Evolutionary conservation across 2,113 vertebrate genomes (phyloP), one percentile per base, ranked within the genome.

Genomic region (Glaucomys volans): DNA sequence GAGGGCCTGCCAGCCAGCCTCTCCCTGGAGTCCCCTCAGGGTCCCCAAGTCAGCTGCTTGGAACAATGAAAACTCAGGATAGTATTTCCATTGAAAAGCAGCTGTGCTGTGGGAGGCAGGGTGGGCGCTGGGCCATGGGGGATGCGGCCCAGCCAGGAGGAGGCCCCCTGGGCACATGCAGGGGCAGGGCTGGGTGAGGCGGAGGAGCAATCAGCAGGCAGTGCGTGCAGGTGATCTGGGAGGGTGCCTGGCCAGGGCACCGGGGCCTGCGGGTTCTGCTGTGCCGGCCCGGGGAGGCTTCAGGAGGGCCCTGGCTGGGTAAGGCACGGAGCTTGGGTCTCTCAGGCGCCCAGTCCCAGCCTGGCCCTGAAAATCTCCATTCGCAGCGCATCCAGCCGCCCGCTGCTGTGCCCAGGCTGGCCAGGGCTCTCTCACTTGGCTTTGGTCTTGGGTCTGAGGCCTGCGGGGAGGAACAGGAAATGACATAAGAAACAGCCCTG

Each of bases 361-460:
- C 83, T 24, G 87, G 90, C 40, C 71, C 37, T 1, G 50, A 24
- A 50, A 40, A 54, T 44, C 81, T 67, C 37, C 0, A 14, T 80
- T 17, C 42, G 1, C 50, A 12, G 57, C 32, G 69, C 0, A 4
- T 52, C 75, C 1, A 2, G 93, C 30, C 13, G 24, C 54, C 14
- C 4, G 0, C 13, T 0, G 88, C 32, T 0, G 37, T 10, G 24
- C 4, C 4, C 52, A n/a, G 79, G 79, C 47, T 0, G 2, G 37
- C 1, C 0, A 0, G 7, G 16, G 40, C 17, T 12, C 44, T 4
- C 66, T 98, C 91, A 97, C 83, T 96, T 96, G 89, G 97, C 69
- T 92, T 40, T 97, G 83, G 97, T 57, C 86, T 81, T 96, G 94
- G 91, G 97, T 71, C 94, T 94, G 97, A 47, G 89, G 87, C 97